Conservation (phyloP, 2,797 vertebrate species). For the Austrolebias charrua region DNA sequence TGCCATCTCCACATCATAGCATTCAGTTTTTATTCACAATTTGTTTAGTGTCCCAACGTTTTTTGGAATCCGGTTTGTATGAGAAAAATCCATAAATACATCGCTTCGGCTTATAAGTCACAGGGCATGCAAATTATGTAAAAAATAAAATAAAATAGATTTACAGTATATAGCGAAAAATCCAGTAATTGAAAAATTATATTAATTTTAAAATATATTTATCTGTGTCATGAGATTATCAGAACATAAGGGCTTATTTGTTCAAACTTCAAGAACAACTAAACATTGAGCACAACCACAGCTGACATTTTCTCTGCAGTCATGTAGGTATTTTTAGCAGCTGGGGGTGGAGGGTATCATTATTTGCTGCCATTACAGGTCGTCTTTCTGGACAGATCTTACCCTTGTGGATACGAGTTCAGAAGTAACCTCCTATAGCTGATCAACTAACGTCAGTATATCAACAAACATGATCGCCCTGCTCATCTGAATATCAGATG, state of each 20-base stretch:
- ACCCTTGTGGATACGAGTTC: slow-evolving; percentile 12
- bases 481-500: slow-evolving; percentile 20
- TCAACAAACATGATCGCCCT: slow-evolving; percentile 1
- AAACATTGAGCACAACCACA: slow-evolving; percentile 4
- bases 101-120: no score
- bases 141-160: no score
- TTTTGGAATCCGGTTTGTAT: no score
- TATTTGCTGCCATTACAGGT: slow-evolving; percentile 21
- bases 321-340: slow-evolving; percentile 37
- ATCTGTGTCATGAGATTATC: slow-evolving; percentile 10
- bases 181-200: no score
- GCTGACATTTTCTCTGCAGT: slow-evolving; percentile 27
- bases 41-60: no score
- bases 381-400: neutral
- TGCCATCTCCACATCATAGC: no score
- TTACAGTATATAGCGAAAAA: no score
- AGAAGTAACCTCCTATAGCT: slow-evolving; percentile 4
- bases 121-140: no score
- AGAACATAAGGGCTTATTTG: slow-evolving; percentile 28
- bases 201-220: neutral
- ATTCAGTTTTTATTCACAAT: no score
- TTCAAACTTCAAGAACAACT: slow-evolving; percentile 15
- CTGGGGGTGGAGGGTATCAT: slow-evolving; percentile 5
- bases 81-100: no score
- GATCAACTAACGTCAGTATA: slow-evolving; percentile 10